Base-by-base conservation (phyloP, 1,140 invertebrate species). In the Dendroctonus ponderosae region DNA sequence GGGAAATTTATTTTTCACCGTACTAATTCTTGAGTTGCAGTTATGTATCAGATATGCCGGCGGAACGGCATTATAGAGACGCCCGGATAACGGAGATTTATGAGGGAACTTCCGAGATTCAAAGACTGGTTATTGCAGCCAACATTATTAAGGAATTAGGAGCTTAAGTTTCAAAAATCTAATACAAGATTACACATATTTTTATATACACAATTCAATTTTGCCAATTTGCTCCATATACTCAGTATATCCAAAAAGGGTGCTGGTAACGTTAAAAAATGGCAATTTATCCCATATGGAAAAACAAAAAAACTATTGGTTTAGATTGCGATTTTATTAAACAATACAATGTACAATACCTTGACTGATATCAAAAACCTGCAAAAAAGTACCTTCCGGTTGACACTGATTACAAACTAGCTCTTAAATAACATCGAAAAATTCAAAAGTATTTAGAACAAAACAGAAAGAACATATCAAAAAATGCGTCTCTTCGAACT, bases 71-170 rank as follows among this genome's bases (percentile, higher is more conserved):
- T 80, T 98, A 98, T 77, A 82, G 93, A 14, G 93, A 95, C 78
- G 92, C 93, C 0, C 85, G 93, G 58, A 94, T 95, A 71, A 95
- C 92, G 2, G 93, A 95, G 80, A 95, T 95, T 68, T 95, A 95
- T 76, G 92, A 97, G 83, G 87, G 94, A 72, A 98, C 96, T 0
- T 96, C 93, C 8, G 96, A 99, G 82, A 98, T 99, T 73, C 96
- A 98, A 80, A 85, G 89, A 70, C 82, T 98, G n/a, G 95, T 98
- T 7, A 97, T 98, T 71, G 92, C 95, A 8, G 88, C 86, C 4
- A 90, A 91, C 75, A 75, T 98, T 38, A 83, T 94, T 37, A 96
- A 96, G 80, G 91, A 96, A 79, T 92, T 93, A 79, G 85, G 82
- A 9, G 37, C n/a, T 39, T 56, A 56, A 56, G 12, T 9, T 46